Conservation (phyloP, 2,113 vertebrate genomes). For the Sturnira hondurensis region DNA sequence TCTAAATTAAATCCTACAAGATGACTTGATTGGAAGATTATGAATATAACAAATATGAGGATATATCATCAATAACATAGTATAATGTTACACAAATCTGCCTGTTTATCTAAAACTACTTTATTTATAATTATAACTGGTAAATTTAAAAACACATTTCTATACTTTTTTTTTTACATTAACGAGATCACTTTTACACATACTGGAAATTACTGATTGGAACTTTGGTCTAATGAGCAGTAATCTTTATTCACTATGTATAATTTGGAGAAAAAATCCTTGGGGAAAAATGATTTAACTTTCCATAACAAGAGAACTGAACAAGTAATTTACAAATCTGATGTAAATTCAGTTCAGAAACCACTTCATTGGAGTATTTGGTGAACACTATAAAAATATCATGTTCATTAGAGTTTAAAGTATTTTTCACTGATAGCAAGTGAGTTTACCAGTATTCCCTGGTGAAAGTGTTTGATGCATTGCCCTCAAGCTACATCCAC, state of each 20-base stretch:
- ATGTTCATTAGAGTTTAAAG: slow-evolving; percentile 63
- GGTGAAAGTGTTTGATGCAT: slow-evolving; percentile 30
- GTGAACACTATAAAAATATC: slow-evolving; percentile 47
- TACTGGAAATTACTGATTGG: not conserved
- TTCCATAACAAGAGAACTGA: not conserved
- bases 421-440: slow-evolving; percentile 54
- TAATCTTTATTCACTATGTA: not conserved
- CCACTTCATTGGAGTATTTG: not conserved
- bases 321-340: not conserved
- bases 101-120: not conserved
- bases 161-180: not conserved
- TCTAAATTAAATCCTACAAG: not conserved
- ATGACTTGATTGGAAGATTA: not conserved
- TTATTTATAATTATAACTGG: not conserved
- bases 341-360: not conserved
- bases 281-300: not conserved
- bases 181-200: not conserved
- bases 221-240: not conserved
- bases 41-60: not conserved
- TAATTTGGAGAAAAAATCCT: slow-evolving; percentile 3
- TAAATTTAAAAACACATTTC: not conserved
- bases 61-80: not conserved
- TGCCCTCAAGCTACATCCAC: slow-evolving; percentile 30
- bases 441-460: slow-evolving; percentile 46
- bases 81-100: not conserved